Conservation (phyloP, 1,140 invertebrate species). For the Pogonus chalceus region DNA sequence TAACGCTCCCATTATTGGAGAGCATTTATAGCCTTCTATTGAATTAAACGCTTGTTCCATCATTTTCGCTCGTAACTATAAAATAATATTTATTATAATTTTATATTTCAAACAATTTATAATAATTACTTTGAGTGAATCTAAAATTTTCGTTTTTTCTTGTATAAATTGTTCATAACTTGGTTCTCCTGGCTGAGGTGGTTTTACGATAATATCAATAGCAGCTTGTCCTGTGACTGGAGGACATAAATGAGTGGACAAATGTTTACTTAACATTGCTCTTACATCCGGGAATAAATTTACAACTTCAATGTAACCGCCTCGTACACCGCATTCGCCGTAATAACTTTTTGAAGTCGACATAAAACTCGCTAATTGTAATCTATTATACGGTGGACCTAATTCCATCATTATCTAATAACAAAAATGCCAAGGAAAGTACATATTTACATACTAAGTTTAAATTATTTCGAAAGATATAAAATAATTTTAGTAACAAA, state of each 20-base stretch:
- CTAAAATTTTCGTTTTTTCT: conserved; percentile 75
- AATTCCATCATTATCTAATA: conserved; percentile 76
- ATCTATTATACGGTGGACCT: conserved; percentile 69
- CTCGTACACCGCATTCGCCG: conserved; percentile 88
- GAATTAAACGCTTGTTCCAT: conserved; percentile 85
- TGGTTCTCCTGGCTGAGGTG: conserved; percentile 71
- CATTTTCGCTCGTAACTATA: conserved; percentile 55
- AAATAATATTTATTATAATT: conserved; percentile 8
- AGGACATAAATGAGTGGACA: conserved; percentile 92
- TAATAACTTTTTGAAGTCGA: conserved; percentile 91
- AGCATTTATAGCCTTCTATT: conserved; percentile 81
- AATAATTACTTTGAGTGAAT: conserved; percentile 55
- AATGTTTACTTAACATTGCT: conserved; percentile 78
- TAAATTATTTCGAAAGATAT: not conserved
- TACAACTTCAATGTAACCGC: conserved; percentile 85
- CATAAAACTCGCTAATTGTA: conserved; percentile 94
- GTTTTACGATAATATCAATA: conserved; percentile 64
- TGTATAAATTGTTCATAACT: conserved; percentile 65
- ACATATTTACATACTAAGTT: conserved; percentile 15
- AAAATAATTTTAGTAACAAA: conserved; percentile 26
- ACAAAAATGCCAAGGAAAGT: too few species aligned
- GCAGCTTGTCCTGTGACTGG: conserved; percentile 81
- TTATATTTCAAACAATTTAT: not conserved
- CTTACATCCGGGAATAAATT: conserved; percentile 81
- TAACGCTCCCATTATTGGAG: conserved; percentile 90